Evolutionary conservation across 2,113 vertebrate genomes (phyloP).

Genomic region (Neodontobutis hainanensis): DNA sequence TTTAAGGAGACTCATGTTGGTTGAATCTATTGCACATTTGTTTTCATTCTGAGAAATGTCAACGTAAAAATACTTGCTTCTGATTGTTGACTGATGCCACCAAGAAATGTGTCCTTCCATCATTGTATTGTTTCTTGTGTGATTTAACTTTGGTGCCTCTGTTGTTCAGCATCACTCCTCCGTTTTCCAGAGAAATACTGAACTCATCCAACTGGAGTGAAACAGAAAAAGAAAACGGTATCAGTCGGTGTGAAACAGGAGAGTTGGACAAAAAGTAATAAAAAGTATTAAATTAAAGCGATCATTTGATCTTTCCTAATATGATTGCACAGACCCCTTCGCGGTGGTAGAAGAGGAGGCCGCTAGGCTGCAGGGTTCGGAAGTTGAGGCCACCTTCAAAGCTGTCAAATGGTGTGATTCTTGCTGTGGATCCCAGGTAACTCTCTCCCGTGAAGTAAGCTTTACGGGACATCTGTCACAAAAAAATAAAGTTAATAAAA

Average conservation of each 20-base stretch:
- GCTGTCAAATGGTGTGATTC: constrained; percentile 83
- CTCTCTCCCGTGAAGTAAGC: constrained; percentile 93
- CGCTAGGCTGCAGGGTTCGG: constrained; percentile 86
- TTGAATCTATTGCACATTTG: no score
- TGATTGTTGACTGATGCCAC: constrained; percentile 83
- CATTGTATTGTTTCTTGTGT: constrained; percentile 84
- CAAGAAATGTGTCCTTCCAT: constrained; percentile 89
- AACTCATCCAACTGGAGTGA: constrained; percentile 84
- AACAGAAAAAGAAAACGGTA: not conserved
- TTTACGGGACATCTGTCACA: constrained; percentile 88
- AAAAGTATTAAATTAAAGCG: not conserved
- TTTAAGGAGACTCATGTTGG: no score
- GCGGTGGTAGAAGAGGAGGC: constrained; percentile 87
- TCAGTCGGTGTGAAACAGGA: not conserved
- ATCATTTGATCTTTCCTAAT: not conserved
- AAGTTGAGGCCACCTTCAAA: constrained; percentile 97
- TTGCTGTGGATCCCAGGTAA: constrained; percentile 89
- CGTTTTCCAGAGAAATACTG: constrained; percentile 90
- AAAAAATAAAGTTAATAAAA: constrained; percentile 17
- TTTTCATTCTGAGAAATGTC: not conserved
- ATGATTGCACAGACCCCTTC: constrained; percentile 80
- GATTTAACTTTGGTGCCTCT: constrained; percentile 86
- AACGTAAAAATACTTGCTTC: constrained; percentile 78
- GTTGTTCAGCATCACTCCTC: constrained; percentile 86
- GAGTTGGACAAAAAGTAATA: not conserved